These are phyloP conservation scores for Creontiades dilutus DNA, from an alignment of 2,888 invertebrate species.

Conservation along the genomic window DNA sequence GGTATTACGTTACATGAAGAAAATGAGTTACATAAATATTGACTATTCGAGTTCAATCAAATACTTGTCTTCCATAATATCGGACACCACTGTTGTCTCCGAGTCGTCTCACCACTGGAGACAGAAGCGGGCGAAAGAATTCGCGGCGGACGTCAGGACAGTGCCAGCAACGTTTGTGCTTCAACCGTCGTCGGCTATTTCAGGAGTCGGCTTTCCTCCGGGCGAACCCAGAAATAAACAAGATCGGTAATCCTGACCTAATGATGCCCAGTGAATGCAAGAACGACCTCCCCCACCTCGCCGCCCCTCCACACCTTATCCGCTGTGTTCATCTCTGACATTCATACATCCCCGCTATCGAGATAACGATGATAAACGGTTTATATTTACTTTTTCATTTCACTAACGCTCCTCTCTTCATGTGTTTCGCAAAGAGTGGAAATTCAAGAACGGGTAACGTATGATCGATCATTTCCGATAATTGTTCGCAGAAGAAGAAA, in stretches of 20 bases:
- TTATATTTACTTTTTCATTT: neutral
- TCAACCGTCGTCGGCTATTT: constrained; percentile 37
- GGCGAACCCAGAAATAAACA: constrained; percentile 23
- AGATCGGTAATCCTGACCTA: constrained; percentile 42
- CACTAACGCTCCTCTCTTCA: neutral
- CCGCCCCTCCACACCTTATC: neutral
- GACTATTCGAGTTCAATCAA: too few species aligned
- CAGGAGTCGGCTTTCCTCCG: constrained; percentile 45
- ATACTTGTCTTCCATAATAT: too few species aligned
- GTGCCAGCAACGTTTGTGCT: constrained; percentile 43
- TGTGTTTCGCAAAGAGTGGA: neutral
- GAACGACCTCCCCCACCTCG: neutral
- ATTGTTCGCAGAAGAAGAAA: too few species aligned
- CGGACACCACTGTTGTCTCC: too few species aligned
- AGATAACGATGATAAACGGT: constrained; percentile 14
- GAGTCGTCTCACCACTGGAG: neutral
- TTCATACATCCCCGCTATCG: neutral
- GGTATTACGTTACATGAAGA: too few species aligned
- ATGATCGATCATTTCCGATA: too few species aligned
- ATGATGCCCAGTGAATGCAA: constrained; percentile 17
- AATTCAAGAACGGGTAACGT: too few species aligned
- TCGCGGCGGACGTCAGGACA: constrained; percentile 1
- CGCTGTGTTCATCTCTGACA: neutral
- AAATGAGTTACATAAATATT: too few species aligned
- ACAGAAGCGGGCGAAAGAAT: neutral